Evolutionary conservation across 2,797 vertebrate species (phyloP).

Genomic region (Chelmon rostratus): DNA sequence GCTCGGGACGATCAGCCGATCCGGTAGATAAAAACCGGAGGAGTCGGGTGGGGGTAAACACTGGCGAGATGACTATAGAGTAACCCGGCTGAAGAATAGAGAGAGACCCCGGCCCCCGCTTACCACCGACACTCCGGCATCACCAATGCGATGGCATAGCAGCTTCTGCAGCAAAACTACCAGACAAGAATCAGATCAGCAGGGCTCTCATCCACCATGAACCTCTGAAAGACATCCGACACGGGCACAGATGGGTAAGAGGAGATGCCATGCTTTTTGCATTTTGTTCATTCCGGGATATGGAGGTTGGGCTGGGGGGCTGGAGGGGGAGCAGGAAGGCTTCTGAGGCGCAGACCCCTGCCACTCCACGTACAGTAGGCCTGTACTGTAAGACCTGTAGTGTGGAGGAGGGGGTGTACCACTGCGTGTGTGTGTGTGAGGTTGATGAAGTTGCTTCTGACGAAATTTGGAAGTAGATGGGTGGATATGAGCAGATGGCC

Average conservation of each 20-base stretch:
- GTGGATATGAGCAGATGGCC: slow-evolving; percentile 12
- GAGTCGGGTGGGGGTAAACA: not conserved
- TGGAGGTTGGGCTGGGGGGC: not conserved
- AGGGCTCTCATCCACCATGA: slow-evolving; percentile 71
- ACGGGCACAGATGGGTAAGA: slow-evolving; percentile 82
- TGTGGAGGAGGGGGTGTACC: slow-evolving; percentile 5
- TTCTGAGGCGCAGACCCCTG: slow-evolving; percentile 50
- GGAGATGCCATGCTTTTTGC: slow-evolving; percentile 17
- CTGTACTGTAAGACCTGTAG: slow-evolving; percentile 12
- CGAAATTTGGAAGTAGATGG: not conserved
- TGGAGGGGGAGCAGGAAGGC: not conserved
- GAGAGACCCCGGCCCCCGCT: slow-evolving; percentile 28
- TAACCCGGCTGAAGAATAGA: slow-evolving; percentile 22
- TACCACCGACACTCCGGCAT: slow-evolving; percentile 57
- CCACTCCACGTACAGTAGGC: slow-evolving; percentile 4
- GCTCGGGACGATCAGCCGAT: slow-evolving; percentile 56
- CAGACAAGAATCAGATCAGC: slow-evolving; percentile 52
- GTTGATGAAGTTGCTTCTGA: slow-evolving; percentile 25
- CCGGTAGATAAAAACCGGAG: slow-evolving; percentile 11
- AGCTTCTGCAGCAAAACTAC: slow-evolving; percentile 44
- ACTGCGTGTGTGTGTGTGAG: slow-evolving; percentile 11
- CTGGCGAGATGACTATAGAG: slow-evolving; percentile 39
- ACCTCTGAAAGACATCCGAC: slow-evolving; percentile 74
- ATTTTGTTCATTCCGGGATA: slow-evolving; percentile 3
- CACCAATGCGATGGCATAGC: slow-evolving; percentile 67